Conservation (phyloP, 2,113 vertebrate genomes). For the Microcebus ravelobensis region DNA sequence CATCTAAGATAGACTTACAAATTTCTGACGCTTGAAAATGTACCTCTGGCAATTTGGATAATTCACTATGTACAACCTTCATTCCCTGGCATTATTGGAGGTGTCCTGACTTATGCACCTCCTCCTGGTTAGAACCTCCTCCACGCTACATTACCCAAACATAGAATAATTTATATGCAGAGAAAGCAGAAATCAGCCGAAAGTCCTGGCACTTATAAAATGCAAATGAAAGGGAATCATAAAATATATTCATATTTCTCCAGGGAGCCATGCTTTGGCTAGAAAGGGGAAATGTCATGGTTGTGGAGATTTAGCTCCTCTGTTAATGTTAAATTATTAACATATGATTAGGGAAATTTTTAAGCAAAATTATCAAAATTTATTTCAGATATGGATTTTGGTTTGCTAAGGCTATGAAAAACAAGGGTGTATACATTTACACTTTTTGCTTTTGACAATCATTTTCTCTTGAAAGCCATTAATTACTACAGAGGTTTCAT, state of each 20-base stretch:
- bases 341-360: background rate
- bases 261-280: background rate
- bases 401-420: background rate
- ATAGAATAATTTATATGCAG: background rate
- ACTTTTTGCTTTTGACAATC: background rate
- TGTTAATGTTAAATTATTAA: constrained; percentile 45
- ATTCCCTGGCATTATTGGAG: background rate
- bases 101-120: background rate
- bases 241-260: background rate
- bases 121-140: background rate
- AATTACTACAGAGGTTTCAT: background rate
- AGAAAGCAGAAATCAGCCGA: constrained; percentile 28
- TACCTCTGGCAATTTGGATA: background rate
- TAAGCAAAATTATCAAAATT: background rate
- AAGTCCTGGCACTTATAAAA: background rate
- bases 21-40: constrained; percentile 16
- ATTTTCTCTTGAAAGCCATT: background rate
- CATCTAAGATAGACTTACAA: background rate
- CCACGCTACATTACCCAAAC: background rate
- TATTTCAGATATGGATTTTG: background rate
- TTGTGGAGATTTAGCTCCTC: background rate
- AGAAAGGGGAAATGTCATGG: background rate
- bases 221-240: constrained; percentile 42
- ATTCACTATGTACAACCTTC: background rate
- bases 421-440: background rate